phyloP scores from a whole-genome alignment of 2,797 vertebrate genomes.

The Chaenodraco wilsoni region DNA sequence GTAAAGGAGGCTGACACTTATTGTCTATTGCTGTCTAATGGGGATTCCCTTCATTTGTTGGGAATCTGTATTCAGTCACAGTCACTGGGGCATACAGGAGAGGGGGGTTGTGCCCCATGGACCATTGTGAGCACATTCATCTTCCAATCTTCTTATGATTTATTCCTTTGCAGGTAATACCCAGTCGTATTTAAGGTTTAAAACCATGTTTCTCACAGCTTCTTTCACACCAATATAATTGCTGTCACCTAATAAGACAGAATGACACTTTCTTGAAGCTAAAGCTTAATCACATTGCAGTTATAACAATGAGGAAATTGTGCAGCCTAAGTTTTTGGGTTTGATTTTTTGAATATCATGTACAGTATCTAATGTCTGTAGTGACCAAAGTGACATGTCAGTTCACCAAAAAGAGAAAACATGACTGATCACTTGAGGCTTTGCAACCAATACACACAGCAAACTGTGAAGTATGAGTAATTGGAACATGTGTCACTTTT shows the following conservation, averaged over 20 bases:
- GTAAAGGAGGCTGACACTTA: slow-evolving; percentile 49
- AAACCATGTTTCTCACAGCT: neutral
- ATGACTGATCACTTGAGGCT: neutral
- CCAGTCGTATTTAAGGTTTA: slow-evolving; percentile 13
- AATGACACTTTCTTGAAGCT: neutral
- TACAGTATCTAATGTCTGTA: neutral
- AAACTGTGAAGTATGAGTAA: slow-evolving; percentile 3
- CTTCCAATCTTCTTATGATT: slow-evolving; percentile 42
- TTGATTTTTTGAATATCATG: neutral
- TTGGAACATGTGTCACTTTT: neutral
- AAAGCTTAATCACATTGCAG: slow-evolving; percentile 18
- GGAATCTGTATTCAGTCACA: slow-evolving; percentile 50
- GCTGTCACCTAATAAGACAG: neutral
- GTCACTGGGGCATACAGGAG: slow-evolving; percentile 30
- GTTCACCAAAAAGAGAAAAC: neutral
- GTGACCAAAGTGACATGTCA: neutral
- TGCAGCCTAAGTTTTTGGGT: neutral
- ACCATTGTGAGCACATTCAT: slow-evolving; percentile 41
- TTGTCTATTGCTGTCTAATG: slow-evolving; percentile 50
- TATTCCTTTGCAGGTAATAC: slow-evolving; percentile 34
- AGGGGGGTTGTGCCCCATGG: slow-evolving; percentile 38
- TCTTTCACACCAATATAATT: neutral
- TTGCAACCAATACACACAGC: neutral
- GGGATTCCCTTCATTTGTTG: slow-evolving; percentile 60
- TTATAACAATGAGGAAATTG: neutral